phyloP scores from a whole-genome alignment of 2,888 invertebrate species.

The Hydropsyche betteni region DNA sequence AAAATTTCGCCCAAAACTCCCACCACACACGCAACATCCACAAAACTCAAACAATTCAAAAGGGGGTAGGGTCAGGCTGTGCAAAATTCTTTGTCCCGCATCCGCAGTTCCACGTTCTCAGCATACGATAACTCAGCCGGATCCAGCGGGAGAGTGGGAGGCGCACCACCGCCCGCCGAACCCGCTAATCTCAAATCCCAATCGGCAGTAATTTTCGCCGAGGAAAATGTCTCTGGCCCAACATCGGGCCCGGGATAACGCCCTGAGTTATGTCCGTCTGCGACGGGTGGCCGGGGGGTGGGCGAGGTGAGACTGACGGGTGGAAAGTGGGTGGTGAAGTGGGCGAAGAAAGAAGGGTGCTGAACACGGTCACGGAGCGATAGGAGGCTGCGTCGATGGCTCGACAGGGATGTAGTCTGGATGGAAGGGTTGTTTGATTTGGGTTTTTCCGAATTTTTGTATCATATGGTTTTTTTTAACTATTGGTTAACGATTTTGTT shows the following conservation, averaged over 20 bases:
- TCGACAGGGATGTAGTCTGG: conserved; percentile 43
- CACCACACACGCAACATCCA: no score
- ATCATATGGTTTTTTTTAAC: no score
- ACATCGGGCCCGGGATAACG: conserved; percentile 56
- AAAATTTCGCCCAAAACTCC: no score
- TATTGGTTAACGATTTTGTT: no score
- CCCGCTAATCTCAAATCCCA: conserved; percentile 53
- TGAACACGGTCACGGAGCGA: conserved; percentile 43
- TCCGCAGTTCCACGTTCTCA: conserved; percentile 50
- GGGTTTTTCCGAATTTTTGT: no score
- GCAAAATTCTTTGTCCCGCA: conserved; percentile 46
- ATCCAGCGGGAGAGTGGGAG: conserved; percentile 38
- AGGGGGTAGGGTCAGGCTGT: conserved; percentile 34
- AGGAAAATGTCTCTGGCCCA: conserved; percentile 61
- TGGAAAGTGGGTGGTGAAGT: conserved; percentile 38
- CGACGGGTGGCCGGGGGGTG: conserved; percentile 42
- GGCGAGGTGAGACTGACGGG: conserved; percentile 27
- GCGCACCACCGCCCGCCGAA: conserved; percentile 15
- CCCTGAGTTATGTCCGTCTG: conserved; percentile 51
- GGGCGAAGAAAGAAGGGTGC: conserved; percentile 42
- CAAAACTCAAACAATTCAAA: no score
- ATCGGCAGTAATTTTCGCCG: conserved; percentile 60
- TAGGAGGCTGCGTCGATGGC: conserved; percentile 44
- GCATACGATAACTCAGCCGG: conserved; percentile 51
- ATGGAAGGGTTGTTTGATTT: no score